These are phyloP conservation scores for Chaetodon trifasciatus DNA, from an alignment of 2,797 vertebrate genomes.

Conservation along the genomic window DNA sequence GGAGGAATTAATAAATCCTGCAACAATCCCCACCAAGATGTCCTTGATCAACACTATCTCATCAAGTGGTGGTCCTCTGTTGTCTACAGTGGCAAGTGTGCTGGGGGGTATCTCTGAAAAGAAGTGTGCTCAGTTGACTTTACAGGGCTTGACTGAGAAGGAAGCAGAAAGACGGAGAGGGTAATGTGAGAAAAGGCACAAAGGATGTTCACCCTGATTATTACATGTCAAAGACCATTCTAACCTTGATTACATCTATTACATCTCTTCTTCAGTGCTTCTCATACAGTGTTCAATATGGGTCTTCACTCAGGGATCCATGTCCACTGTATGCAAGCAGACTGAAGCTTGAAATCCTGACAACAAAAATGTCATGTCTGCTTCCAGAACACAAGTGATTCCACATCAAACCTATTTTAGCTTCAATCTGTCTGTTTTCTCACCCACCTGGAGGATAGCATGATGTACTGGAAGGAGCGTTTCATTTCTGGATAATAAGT, in stretches of 20 bases:
- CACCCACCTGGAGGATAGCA: neutral
- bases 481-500: conserved; percentile 55
- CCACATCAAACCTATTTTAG: conserved; percentile 25
- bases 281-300: neutral
- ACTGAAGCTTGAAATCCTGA: conserved; percentile 15
- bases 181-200: too few relatives aligned
- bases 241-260: neutral
- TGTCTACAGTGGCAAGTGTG: neutral
- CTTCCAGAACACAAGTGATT: conserved; percentile 17
- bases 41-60: neutral
- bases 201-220: neutral
- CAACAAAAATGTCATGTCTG: neutral
- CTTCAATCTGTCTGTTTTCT: conserved; percentile 11
- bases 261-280: neutral
- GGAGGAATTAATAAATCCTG: too few relatives aligned
- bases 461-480: neutral
- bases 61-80: neutral
- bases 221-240: conserved; percentile 1
- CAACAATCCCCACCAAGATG: too few relatives aligned
- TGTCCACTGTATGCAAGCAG: neutral
- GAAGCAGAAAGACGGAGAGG: neutral
- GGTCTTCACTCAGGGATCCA: neutral
- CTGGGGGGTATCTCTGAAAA: neutral
- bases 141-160: neutral
- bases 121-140: neutral